These are phyloP conservation scores for Eonycteris spelaea DNA, from an alignment of 2,113 vertebrate genomes.

Conservation along the genomic window DNA sequence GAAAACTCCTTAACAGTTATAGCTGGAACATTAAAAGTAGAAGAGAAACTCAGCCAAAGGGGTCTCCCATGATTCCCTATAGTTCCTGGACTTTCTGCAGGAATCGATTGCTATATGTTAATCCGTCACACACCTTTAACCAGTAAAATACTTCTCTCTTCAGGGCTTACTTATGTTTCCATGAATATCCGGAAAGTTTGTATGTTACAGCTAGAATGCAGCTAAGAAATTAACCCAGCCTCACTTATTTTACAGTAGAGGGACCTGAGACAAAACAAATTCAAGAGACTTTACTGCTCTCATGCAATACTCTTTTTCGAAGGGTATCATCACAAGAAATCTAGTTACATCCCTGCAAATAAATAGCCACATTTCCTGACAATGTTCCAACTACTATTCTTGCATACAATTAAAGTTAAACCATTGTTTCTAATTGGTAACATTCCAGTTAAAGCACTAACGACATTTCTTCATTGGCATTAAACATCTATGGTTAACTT, in stretches of 20 bases:
- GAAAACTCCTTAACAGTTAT: not conserved
- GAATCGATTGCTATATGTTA: not conserved
- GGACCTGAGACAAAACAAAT: not conserved
- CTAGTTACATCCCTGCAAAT: not conserved
- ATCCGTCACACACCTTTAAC: not conserved
- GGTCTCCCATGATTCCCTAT: not conserved
- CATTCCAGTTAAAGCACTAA: not conserved
- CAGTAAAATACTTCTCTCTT: not conserved
- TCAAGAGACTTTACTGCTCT: not conserved
- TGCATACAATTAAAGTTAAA: not conserved
- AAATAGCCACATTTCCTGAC: not conserved
- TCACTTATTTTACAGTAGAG: not conserved
- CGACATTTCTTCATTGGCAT: not conserved
- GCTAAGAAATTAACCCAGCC: not conserved
- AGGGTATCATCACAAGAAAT: not conserved
- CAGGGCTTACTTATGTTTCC: not conserved
- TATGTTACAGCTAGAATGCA: not conserved
- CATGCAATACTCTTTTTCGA: not conserved
- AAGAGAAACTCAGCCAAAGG: not conserved
- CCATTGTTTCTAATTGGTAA: not conserved
- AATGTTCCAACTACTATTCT: not conserved
- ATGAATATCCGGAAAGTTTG: not conserved
- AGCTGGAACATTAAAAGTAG: not conserved
- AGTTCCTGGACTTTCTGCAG: not conserved
- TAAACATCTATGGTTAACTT: not conserved